Conservation (phyloP, 2,888 invertebrate genomes). For the Falcaria lacertinaria region DNA sequence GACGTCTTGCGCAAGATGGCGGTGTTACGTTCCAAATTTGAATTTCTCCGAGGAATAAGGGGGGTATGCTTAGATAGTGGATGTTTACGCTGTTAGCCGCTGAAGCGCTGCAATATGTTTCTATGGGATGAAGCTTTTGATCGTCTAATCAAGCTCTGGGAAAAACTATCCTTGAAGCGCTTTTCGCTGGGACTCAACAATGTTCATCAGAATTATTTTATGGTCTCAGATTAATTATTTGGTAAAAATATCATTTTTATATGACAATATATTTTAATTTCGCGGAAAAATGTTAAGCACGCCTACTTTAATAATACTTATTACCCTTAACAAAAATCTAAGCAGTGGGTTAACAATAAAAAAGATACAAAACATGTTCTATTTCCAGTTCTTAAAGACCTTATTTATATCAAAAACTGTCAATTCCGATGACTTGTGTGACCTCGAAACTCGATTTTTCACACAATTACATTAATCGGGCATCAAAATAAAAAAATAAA, state of each 20-base stretch:
- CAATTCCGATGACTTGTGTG: constrained; percentile 26
- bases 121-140: constrained; percentile 26
- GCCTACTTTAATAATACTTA: too few relatives aligned
- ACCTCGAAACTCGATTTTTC: constrained; percentile 16
- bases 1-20: constrained; percentile 78
- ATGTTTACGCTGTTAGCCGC: constrained; percentile 27
- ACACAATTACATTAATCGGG: constrained; percentile 22
- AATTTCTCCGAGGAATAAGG: constrained; percentile 75
- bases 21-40: constrained; percentile 71
- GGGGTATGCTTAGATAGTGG: constrained; percentile 48
- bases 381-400: neutral
- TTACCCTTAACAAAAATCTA: too few relatives aligned
- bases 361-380: too few relatives aligned
- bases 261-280: too few relatives aligned
- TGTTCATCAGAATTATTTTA: too few relatives aligned
- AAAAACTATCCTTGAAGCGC: constrained; percentile 11
- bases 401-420: neutral
- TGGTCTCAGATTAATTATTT: too few relatives aligned
- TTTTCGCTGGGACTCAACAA: neutral
- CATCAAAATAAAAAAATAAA: constrained; percentile 13
- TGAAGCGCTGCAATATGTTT: constrained; percentile 41
- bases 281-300: too few relatives aligned
- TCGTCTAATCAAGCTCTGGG: constrained; percentile 28
- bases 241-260: too few relatives aligned
- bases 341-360: too few relatives aligned